Conservation (phyloP, 2,888 invertebrate species). For the Andrena marginata region DNA sequence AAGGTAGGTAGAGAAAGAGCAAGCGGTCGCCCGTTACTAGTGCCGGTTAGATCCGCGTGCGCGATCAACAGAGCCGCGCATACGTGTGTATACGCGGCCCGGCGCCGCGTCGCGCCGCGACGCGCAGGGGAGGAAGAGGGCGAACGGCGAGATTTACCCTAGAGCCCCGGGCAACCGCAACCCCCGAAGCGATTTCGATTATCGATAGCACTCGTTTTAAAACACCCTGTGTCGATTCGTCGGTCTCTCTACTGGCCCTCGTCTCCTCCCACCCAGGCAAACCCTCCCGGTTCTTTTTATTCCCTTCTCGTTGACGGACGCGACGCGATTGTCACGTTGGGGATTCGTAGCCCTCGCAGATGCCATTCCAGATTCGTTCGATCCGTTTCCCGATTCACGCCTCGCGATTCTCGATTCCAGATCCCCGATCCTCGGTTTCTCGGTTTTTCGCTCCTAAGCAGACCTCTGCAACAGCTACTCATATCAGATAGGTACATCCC, state of each 20-base stretch:
- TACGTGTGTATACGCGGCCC: no score
- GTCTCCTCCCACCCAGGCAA: constrained; percentile 43
- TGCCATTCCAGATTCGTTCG: constrained; percentile 75
- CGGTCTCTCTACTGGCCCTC: constrained; percentile 54
- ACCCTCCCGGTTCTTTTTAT: constrained; percentile 73
- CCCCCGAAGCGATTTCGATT: constrained; percentile 83
- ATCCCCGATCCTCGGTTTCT: no score
- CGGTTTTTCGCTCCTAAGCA: constrained; percentile 13
- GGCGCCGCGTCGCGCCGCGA: not conserved
- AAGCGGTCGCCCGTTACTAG: not conserved
- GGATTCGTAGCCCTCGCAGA: constrained; percentile 75
- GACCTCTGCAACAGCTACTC: constrained; percentile 37
- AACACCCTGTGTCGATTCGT: constrained; percentile 81
- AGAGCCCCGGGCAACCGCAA: constrained; percentile 73
- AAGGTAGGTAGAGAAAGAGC: not conserved
- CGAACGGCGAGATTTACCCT: constrained; percentile 70
- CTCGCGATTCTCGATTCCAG: constrained; percentile 37
- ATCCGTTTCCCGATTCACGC: constrained; percentile 52
- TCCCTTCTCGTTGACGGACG: constrained; percentile 75
- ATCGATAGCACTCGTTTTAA: constrained; percentile 84
- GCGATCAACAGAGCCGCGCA: no score
- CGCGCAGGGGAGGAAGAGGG: constrained; percentile 44
- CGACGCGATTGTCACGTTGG: constrained; percentile 76
- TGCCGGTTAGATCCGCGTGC: no score
- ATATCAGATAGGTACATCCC: not conserved